Evolutionary conservation across 2,797 vertebrate species (phyloP), one percentile per base, ranked within the genome.

Genomic region (Parauchenoglanis ngamensis): DNA sequence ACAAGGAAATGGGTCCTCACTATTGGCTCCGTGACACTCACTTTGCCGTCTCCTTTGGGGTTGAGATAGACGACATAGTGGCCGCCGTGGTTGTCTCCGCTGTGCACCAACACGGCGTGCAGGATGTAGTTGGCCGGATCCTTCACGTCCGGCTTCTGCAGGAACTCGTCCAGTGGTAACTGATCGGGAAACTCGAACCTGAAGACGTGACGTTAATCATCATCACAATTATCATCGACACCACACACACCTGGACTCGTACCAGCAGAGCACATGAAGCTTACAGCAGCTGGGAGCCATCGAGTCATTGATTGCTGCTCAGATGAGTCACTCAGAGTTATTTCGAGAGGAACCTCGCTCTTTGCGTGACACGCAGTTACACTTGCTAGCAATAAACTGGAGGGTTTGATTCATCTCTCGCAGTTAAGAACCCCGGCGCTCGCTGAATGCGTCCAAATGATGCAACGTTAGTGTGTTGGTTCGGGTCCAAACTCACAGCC

Each of bases 31-130:
- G 95, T 96, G 94, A 94, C 94, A 95, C 98, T 97, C 94, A 99
- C 98, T 96, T 99, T 99, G 95, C 98, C 96, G 91, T 99, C 98
- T 88, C 98, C 98, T 95, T 98, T 99, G 68, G 98, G 98, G 93
- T 99, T 99, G 88, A 99, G 96, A 94, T 99, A 99, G 95, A 99
- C 98, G 94, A 99, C 98, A 1, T 99, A 99, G 94, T 99, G 98
- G 92, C 98, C 98, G 0, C 98, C 98, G 61, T 99, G 98, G 96
- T 99, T 99, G 95, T 99, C 98, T 72, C 98, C 98, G 88, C 98
- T 99, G 94, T 99, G 98, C 83, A 99, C 98, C 40, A 99, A 94
- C 89, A 99, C 98, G 2, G 98, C 98, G 0, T 99, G 98, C 79
- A 99, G 96, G 90, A 99, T 99, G 93, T 99, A 99, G 95, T 99